These are phyloP conservation scores for Camponotus fellah DNA, from an alignment of 2,888 invertebrate genomes.

Conservation along the genomic window DNA sequence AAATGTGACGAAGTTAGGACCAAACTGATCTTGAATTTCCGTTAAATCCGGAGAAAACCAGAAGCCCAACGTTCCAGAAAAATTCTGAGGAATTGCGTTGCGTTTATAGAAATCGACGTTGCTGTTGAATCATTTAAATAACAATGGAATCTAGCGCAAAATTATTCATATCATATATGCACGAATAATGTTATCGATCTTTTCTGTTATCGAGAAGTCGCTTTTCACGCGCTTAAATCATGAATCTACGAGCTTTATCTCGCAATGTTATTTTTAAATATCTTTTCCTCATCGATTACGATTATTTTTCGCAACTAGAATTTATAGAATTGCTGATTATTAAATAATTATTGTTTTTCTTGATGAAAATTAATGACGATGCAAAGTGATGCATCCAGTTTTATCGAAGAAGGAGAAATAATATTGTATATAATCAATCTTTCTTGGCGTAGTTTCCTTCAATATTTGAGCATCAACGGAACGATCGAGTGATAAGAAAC, in stretches of 20 bases:
- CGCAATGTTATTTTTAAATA: background rate
- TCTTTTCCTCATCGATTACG: constrained; percentile 7
- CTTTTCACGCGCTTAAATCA: background rate
- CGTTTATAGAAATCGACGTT: background rate
- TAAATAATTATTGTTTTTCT: constrained; percentile 22
- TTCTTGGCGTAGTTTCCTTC: background rate
- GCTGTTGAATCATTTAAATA: background rate
- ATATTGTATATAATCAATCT: background rate
- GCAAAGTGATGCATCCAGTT: constrained; percentile 37
- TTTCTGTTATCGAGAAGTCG: background rate
- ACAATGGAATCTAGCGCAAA: background rate
- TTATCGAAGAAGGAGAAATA: background rate
- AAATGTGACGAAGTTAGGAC: constrained; percentile 11
- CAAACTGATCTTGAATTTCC: constrained; percentile 52
- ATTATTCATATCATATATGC: background rate
- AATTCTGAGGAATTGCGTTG: background rate
- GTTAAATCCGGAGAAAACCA: constrained; percentile 39
- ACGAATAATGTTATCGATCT: background rate
- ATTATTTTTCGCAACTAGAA: constrained; percentile 12
- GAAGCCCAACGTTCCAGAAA: background rate
- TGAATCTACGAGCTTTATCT: constrained; percentile 4
- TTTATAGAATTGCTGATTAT: background rate
- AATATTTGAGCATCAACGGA: background rate
- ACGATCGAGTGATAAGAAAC: constrained; percentile 12
- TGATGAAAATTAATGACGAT: background rate